Evolutionary conservation across 2,888 invertebrate species (phyloP).

Genomic region (Lasioglossum villosulum): DNA sequence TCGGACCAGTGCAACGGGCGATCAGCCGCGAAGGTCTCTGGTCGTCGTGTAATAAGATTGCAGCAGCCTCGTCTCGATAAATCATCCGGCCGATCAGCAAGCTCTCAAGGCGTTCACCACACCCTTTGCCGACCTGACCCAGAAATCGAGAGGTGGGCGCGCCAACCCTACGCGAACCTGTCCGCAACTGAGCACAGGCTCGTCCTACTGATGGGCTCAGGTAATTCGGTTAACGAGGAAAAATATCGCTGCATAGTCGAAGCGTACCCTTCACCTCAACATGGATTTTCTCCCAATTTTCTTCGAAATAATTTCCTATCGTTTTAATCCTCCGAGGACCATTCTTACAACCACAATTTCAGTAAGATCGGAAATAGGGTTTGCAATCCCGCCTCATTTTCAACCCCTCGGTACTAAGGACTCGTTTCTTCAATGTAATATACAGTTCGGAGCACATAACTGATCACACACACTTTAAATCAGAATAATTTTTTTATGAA

Average conservation of each 20-base stretch:
- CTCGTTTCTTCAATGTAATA: no score
- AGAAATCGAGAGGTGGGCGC: constrained; percentile 75
- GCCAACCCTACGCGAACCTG: constrained; percentile 56
- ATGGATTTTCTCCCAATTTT: neutral
- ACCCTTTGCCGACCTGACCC: constrained; percentile 72
- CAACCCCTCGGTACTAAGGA: no score
- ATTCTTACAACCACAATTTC: neutral
- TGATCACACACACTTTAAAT: no score
- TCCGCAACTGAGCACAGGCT: constrained; percentile 3
- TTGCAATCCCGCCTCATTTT: no score
- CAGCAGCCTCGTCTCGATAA: constrained; percentile 54
- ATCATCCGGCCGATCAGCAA: constrained; percentile 58
- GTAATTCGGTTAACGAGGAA: neutral
- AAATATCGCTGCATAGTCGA: neutral
- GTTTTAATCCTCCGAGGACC: neutral
- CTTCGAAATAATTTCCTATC: neutral
- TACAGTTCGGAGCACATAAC: no score
- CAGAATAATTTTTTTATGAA: no score
- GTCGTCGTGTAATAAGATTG: constrained; percentile 53
- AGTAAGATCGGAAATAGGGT: no score
- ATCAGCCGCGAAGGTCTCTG: constrained; percentile 35
- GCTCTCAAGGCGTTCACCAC: constrained; percentile 69
- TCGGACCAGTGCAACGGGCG: constrained; percentile 24
- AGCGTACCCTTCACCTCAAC: neutral
- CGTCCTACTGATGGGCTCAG: neutral